These are phyloP conservation scores for Drosophila obscura DNA, from an alignment of 1,140 invertebrate genomes.

Conservation along the genomic window DNA sequence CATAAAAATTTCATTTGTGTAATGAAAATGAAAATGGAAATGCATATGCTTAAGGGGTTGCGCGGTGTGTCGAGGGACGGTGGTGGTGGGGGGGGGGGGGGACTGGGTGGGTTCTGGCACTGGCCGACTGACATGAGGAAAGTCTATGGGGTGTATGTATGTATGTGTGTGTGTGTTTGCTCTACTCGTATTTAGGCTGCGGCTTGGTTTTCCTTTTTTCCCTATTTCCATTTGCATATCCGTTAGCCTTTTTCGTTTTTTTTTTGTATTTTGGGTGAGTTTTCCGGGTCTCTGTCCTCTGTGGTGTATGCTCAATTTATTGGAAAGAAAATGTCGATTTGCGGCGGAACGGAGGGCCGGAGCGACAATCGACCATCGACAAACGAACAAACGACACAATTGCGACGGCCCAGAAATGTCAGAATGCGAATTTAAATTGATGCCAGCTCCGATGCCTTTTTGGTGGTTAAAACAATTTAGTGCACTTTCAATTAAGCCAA, in stretches of 20 bases:
- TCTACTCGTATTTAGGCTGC: slow-evolving; percentile 31
- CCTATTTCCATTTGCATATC: slow-evolving; percentile 8
- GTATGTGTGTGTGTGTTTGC: slow-evolving; percentile 3
- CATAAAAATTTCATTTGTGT: slow-evolving; percentile 57
- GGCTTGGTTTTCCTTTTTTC: slow-evolving; percentile 11
- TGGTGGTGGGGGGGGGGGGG: too few relatives aligned
- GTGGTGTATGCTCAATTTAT: background rate
- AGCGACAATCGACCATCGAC: background rate
- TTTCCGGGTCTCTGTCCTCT: slow-evolving; percentile 1
- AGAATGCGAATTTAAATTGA: slow-evolving; percentile 7
- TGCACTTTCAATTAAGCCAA: too few relatives aligned
- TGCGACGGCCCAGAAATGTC: slow-evolving; percentile 23
- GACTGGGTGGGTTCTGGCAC: too few relatives aligned
- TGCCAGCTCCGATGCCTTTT: background rate
- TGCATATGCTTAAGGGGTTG: background rate
- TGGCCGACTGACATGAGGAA: background rate
- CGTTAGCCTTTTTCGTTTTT: too few relatives aligned
- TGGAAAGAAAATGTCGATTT: slow-evolving; percentile 13
- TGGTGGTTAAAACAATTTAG: too few relatives aligned
- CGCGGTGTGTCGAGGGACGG: too few relatives aligned
- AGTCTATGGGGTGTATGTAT: background rate
- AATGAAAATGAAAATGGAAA: slow-evolving; percentile 60
- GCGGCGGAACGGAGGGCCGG: too few relatives aligned
- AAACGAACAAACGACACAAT: slow-evolving; percentile 9
- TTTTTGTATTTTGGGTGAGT: too few relatives aligned